Evolutionary conservation across 2,888 invertebrate species (phyloP).

Genomic region (Lamellibrachia columna): DNA sequence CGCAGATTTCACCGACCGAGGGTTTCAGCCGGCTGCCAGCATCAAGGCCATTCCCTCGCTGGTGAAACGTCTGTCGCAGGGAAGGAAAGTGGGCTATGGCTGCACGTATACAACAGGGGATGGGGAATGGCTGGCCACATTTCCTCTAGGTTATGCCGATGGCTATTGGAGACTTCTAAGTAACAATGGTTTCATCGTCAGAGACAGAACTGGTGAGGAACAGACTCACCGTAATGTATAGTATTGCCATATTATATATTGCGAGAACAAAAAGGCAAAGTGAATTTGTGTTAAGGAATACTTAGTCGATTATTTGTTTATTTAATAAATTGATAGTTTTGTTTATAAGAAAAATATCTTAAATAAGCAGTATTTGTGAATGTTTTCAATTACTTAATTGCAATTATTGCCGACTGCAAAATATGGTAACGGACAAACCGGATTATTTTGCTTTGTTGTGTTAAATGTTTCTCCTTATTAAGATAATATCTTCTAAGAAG

Average conservation of each 20-base stretch:
- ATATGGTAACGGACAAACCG: too few relatives aligned
- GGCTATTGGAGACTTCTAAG: conserved; percentile 36
- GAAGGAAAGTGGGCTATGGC: conserved; percentile 36
- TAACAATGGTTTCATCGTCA: conserved; percentile 28
- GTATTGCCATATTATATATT: background rate
- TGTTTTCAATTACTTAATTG: too few relatives aligned
- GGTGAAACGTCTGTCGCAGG: conserved; percentile 31
- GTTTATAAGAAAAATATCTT: too few relatives aligned
- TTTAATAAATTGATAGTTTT: too few relatives aligned
- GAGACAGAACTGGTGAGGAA: conserved; percentile 29
- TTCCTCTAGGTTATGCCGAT: conserved; percentile 39
- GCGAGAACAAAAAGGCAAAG: too few relatives aligned
- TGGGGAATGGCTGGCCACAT: conserved; percentile 35
- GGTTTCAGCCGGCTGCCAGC: conserved; percentile 31
- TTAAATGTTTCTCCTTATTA: too few relatives aligned
- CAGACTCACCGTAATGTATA: background rate
- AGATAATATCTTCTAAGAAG: too few relatives aligned
- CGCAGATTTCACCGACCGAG: conserved; percentile 26
- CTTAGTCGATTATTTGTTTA: too few relatives aligned
- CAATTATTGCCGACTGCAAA: too few relatives aligned
- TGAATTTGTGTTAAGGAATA: too few relatives aligned
- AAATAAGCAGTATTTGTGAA: too few relatives aligned
- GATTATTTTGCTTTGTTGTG: too few relatives aligned
- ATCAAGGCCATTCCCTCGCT: conserved; percentile 33
- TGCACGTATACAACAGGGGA: conserved; percentile 32